Conservation (phyloP, 2,888 invertebrate genomes). For the Cartodere bifasciata region DNA sequence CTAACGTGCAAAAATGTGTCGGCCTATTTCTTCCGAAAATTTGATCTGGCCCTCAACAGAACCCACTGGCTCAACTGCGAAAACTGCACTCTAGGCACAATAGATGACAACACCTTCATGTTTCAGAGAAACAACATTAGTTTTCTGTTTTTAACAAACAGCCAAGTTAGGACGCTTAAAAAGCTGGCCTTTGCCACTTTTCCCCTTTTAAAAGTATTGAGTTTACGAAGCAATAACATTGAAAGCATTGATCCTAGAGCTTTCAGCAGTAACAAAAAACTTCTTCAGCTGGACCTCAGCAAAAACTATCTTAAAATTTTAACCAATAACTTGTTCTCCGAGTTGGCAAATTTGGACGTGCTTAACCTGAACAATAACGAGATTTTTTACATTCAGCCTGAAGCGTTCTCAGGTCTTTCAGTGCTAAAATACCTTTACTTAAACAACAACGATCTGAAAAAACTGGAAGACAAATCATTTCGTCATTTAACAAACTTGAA, state of each 20-base stretch:
- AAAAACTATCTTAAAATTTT: conserved; percentile 26
- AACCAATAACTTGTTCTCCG: conserved; percentile 28
- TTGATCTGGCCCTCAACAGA: conserved; percentile 22
- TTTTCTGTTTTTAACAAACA: conserved; percentile 24
- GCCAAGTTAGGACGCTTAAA: conserved; percentile 22
- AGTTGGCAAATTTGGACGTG: conserved; percentile 30
- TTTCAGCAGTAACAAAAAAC: conserved; percentile 29
- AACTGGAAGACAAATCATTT: conserved; percentile 29
- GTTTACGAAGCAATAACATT: conserved; percentile 30
- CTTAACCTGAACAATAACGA: conserved; percentile 30
- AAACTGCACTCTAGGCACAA: conserved; percentile 25
- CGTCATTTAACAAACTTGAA: conserved; percentile 28
- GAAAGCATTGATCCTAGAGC: conserved; percentile 28
- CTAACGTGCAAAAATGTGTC: conserved; percentile 28
- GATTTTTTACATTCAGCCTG: conserved; percentile 28
- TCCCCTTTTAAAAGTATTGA: conserved; percentile 27
- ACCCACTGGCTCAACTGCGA: conserved; percentile 30
- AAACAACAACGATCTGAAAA: conserved; percentile 31
- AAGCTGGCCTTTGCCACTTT: conserved; percentile 26
- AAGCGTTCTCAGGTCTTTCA: conserved; percentile 30
- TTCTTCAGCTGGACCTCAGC: conserved; percentile 28
- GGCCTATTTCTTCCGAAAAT: conserved; percentile 25
- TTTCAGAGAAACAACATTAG: conserved; percentile 27
- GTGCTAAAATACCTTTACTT: conserved; percentile 33
- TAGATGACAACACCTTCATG: conserved; percentile 28